phyloP scores from a whole-genome alignment of 2,888 invertebrate species.

The Drosophila infuscata region DNA sequence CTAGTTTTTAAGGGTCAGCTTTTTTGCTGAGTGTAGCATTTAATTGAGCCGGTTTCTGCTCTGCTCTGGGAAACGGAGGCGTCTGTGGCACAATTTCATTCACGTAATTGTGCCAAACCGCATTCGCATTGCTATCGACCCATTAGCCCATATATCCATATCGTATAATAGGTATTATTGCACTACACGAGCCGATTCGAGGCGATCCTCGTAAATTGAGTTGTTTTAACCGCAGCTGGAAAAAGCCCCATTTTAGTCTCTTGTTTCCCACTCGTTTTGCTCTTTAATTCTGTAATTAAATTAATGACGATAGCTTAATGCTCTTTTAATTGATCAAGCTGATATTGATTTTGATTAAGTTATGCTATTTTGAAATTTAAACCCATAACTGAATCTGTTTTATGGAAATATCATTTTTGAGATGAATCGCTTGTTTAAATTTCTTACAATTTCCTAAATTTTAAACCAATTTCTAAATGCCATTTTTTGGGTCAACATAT shows the following conservation, averaged over 20 bases:
- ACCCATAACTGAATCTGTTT: not conserved
- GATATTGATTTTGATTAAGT: not conserved
- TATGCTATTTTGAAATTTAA: not conserved
- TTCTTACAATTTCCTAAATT: not conserved
- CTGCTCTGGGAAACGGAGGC: slow-evolving; percentile 33
- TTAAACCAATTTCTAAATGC: not conserved
- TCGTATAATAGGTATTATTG: slow-evolving; percentile 38
- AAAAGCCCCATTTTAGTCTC: slow-evolving; percentile 21
- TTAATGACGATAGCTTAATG: not conserved
- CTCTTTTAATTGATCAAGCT: slow-evolving; percentile 1
- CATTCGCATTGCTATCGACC: slow-evolving; percentile 46
- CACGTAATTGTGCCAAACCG: slow-evolving; percentile 56
- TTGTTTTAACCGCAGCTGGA: slow-evolving; percentile 59
- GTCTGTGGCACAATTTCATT: slow-evolving; percentile 53
- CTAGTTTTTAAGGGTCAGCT: not conserved
- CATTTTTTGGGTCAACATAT: not conserved
- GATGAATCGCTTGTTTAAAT: not conserved
- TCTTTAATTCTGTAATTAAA: slow-evolving; percentile 24
- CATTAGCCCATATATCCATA: slow-evolving; percentile 64
- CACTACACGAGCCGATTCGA: slow-evolving; percentile 15
- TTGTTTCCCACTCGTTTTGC: slow-evolving; percentile 33
- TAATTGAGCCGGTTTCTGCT: slow-evolving; percentile 58
- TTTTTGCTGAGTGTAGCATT: slow-evolving; percentile 24
- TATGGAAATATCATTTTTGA: not conserved
- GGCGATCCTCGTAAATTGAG: slow-evolving; percentile 25